A percentile compares a stretch with the other conserved stretches of the same genome.
Conservation (phyloP, 2,888 invertebrate species). For the Cantharis lateralis region DNA sequence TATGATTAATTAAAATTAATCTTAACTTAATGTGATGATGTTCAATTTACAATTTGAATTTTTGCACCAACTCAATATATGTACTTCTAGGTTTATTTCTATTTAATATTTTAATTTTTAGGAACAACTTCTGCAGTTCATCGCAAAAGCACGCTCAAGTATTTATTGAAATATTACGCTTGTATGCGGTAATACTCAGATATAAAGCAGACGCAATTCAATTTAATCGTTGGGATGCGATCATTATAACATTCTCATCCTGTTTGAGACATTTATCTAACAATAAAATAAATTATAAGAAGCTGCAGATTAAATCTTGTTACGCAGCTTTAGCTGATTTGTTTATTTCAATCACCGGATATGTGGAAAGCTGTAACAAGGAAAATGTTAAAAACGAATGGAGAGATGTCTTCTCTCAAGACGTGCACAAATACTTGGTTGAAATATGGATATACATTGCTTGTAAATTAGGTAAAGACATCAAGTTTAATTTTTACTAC, state of each 20-base stretch:
- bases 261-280: slow-evolving; percentile 64
- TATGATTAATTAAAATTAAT: no score
- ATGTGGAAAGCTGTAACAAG: slow-evolving; percentile 53
- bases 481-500: not conserved
- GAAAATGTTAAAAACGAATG: slow-evolving; percentile 69
- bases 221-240: slow-evolving; percentile 73
- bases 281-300: slow-evolving; percentile 52
- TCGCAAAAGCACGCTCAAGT: slow-evolving; percentile 48
- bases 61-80: no score
- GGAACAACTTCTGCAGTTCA: not conserved
- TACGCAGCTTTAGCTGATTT: slow-evolving; percentile 60
- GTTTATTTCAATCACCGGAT: slow-evolving; percentile 56
- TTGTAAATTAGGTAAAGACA: slow-evolving; percentile 44
- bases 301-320: slow-evolving; percentile 51
- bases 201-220: slow-evolving; percentile 43
- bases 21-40: no score
- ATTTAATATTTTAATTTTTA: not conserved
- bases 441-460: slow-evolving; percentile 59
- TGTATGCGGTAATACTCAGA: slow-evolving; percentile 50
- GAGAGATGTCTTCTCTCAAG: slow-evolving; percentile 75
- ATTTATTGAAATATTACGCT: slow-evolving; percentile 54
- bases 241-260: slow-evolving; percentile 70
- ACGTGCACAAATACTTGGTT: slow-evolving; percentile 61
- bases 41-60: not conserved
- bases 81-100: not conserved